phyloP scores from a whole-genome alignment of 2,888 invertebrate species.

The Ephialtes manifestator region DNA sequence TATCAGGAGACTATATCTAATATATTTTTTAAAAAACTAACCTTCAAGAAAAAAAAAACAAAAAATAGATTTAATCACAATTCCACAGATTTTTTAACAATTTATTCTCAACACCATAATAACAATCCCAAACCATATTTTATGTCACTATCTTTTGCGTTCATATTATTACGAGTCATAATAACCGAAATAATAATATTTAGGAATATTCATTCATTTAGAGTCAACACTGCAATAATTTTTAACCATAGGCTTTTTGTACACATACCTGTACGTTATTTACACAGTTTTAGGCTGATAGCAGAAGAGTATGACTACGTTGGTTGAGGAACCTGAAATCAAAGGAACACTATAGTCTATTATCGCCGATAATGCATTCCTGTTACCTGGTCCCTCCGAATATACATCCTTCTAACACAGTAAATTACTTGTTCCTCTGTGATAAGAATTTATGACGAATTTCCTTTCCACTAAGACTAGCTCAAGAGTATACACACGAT shows the following conservation, averaged over 20 bases:
- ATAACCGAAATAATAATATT: too few species aligned
- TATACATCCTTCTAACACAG: conserved; percentile 71
- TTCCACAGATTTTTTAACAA: too few species aligned
- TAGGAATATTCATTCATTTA: not conserved
- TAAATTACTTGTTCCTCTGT: conserved; percentile 71
- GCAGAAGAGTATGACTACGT: not conserved
- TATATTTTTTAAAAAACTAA: too few species aligned
- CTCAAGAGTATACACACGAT: conserved; percentile 32
- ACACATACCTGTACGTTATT: not conserved
- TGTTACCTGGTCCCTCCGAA: conserved; percentile 52
- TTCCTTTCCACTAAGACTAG: conserved; percentile 71
- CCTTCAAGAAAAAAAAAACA: too few species aligned
- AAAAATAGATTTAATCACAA: too few species aligned
- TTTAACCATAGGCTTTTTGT: not conserved
- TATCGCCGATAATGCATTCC: conserved; percentile 52
- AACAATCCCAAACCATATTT: too few species aligned
- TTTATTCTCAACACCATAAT: too few species aligned
- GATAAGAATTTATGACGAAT: conserved; percentile 78
- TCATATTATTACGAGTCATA: too few species aligned
- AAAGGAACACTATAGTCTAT: conserved; percentile 34
- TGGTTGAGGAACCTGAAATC: not conserved
- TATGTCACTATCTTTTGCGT: too few species aligned
- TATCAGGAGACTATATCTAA: too few species aligned
- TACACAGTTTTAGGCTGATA: not conserved
- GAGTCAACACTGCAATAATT: not conserved